phyloP scores from a whole-genome alignment of 1,140 invertebrate species.

The Archivesica marissinica region DNA sequence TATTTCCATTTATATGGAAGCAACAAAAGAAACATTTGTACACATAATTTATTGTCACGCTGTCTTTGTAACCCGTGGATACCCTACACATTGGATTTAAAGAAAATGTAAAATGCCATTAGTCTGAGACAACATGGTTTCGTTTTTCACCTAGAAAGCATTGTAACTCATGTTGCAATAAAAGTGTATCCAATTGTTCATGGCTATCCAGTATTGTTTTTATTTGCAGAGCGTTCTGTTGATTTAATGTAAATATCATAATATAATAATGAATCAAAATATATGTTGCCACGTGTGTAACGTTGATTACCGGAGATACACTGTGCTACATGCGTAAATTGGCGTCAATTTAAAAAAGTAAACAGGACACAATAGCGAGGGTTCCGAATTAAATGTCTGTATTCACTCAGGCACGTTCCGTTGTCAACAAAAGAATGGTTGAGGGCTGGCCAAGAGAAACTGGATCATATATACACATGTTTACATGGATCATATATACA shows the following conservation, averaged over 20 bases:
- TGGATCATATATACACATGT: too few relatives aligned
- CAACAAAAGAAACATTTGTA: too few relatives aligned
- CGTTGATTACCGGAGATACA: constrained; percentile 39
- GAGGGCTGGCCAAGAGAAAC: constrained; percentile 20
- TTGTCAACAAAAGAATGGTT: constrained; percentile 6
- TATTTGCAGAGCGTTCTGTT: constrained; percentile 35
- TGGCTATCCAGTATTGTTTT: not conserved
- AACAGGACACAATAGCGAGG: constrained; percentile 34
- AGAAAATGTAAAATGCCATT: constrained; percentile 1
- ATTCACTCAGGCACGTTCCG: constrained; percentile 42
- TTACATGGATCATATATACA: too few relatives aligned
- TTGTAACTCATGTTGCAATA: not conserved
- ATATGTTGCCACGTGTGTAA: constrained; percentile 51
- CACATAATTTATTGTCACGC: too few relatives aligned
- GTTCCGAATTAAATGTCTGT: constrained; percentile 2
- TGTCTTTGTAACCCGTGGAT: too few relatives aligned
- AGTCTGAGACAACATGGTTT: not conserved
- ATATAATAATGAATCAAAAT: constrained; percentile 49
- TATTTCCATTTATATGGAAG: too few relatives aligned
- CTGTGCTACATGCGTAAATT: constrained; percentile 42
- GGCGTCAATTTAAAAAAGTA: constrained; percentile 51
- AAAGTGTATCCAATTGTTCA: constrained; percentile 39
- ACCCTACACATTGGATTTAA: too few relatives aligned
- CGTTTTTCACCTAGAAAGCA: not conserved
- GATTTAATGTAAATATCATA: constrained; percentile 45